Conservation (phyloP, 2,113 vertebrate species). For the Carollia perspicillata region DNA sequence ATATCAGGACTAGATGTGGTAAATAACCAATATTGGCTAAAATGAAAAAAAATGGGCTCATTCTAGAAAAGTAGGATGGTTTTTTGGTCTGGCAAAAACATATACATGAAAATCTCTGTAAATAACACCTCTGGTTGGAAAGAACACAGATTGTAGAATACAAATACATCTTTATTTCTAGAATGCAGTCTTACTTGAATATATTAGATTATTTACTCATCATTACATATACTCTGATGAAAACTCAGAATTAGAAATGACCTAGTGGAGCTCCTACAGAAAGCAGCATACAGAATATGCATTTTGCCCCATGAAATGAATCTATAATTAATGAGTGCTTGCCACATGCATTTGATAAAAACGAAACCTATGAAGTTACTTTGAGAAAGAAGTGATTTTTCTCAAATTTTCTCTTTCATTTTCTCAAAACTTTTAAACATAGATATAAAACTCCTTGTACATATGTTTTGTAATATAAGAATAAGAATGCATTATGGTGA, state of each 20-base stretch:
- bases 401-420: neutral
- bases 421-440: slow-evolving; percentile 20
- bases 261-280: neutral
- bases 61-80: neutral
- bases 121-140: neutral
- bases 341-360: neutral
- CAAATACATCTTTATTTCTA: neutral
- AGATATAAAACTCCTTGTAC: neutral
- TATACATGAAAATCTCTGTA: neutral
- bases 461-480: neutral
- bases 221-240: neutral
- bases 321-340: neutral
- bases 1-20: neutral
- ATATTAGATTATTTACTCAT: neutral
- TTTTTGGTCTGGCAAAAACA: neutral
- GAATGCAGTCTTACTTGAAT: neutral
- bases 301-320: neutral
- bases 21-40: neutral
- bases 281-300: neutral
- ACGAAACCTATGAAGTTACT: neutral
- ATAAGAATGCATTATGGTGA: neutral
- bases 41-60: neutral
- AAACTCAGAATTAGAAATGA: neutral
- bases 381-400: neutral
- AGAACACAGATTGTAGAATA: neutral